A percentile compares a stretch with the other conserved stretches of the same genome.
phyloP scores from a whole-genome alignment of 2,797 vertebrate species.

The Acanthiza pusilla region DNA sequence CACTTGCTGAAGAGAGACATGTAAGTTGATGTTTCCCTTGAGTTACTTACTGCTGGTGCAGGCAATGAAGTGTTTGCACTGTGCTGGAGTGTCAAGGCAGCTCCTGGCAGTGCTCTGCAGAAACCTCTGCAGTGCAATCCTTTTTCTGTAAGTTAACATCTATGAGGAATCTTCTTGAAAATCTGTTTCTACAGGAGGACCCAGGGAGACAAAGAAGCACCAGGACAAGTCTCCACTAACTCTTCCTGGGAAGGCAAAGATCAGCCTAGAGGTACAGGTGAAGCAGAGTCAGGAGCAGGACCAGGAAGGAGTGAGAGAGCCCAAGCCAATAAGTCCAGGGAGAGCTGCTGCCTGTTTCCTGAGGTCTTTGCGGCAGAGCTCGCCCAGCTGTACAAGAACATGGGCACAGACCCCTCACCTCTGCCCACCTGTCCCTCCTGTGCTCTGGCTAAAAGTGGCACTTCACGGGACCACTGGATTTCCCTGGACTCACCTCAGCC shows the following conservation, averaged over 20 bases:
- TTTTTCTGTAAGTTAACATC: no score
- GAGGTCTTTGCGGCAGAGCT: neutral
- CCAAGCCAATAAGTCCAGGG: no score
- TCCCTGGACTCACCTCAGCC: neutral
- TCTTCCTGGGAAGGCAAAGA: no score
- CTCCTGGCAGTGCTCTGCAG: fast-evolving
- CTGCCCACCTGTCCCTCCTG: no score
- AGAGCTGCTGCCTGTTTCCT: no score
- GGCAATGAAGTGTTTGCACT: neutral
- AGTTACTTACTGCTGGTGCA: neutral
- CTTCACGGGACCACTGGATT: neutral
- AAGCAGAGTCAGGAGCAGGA: no score
- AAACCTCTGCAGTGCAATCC: neutral
- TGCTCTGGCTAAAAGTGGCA: neutral
- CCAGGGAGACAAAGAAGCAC: no score
- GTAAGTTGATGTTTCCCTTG: neutral
- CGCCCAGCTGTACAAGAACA: neutral
- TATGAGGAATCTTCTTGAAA: neutral
- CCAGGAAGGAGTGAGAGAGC: no score
- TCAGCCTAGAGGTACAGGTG: no score
- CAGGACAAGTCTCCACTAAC: no score
- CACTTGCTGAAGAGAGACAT: no score
- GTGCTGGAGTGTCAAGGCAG: neutral
- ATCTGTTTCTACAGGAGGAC: no score
- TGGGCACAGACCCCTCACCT: neutral